Percentiles rank a stretch among this genome's conserved stretches.
Conservation (phyloP, 1,140 invertebrate species). For the Formica selysi region DNA sequence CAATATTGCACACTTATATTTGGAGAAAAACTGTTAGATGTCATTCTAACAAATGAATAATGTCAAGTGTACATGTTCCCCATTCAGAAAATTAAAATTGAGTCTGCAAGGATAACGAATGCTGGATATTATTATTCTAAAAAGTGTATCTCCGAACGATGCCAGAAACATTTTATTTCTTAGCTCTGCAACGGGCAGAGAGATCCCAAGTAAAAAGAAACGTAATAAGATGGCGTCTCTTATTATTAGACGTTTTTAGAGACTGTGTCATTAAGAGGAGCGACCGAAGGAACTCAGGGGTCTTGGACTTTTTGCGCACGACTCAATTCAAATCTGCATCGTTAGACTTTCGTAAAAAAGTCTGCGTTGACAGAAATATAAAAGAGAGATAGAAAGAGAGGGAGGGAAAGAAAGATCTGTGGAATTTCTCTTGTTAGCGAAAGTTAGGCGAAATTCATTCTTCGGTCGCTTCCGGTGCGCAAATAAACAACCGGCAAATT, state of each 20-base stretch:
- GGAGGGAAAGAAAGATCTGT: conserved; percentile 18
- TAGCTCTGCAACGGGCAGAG: conserved; percentile 1
- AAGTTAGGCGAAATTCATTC: conserved; percentile 52
- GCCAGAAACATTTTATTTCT: conserved; percentile 42
- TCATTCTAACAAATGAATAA: neutral
- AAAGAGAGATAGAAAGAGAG: conserved; percentile 7
- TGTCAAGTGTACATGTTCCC: neutral
- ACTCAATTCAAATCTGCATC: conserved; percentile 44
- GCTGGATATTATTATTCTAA: conserved; percentile 15
- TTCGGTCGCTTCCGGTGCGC: conserved; percentile 42
- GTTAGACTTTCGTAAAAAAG: conserved; percentile 38
- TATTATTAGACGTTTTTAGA: conserved; percentile 47
- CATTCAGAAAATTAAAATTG: conserved; percentile 16
- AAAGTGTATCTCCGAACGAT: neutral
- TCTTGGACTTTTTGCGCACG: conserved; percentile 11
- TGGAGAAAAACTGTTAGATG: neutral
- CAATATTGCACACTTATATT: neutral
- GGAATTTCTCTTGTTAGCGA: conserved; percentile 50
- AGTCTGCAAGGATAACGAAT: neutral
- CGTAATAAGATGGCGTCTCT: conserved; percentile 29
- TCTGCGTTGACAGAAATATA: conserved; percentile 48
- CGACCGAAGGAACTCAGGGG: neutral
- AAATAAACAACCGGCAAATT: conserved; percentile 53
- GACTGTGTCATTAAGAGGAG: conserved; percentile 34
- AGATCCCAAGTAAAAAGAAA: conserved; percentile 9